Evolutionary conservation across 2,797 vertebrate species (phyloP).

Genomic region (Orientallactaga sibirica): DNA sequence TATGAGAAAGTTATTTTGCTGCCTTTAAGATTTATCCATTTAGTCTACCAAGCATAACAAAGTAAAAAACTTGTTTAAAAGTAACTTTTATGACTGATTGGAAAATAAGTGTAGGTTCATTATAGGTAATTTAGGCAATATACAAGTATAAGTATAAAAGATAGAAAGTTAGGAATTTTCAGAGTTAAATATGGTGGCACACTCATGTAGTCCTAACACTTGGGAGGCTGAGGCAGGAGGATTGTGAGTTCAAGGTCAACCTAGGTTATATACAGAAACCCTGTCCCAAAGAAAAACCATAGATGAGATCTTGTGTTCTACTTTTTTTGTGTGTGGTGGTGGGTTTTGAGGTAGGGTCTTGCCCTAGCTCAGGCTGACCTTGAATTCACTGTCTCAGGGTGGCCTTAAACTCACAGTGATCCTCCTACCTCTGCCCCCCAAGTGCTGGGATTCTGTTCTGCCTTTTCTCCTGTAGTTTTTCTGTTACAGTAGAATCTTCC

Average conservation of each 20-base stretch:
- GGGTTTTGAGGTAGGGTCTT: too few relatives aligned
- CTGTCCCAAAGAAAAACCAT: too few relatives aligned
- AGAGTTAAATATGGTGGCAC: too few relatives aligned
- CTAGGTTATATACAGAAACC: not conserved
- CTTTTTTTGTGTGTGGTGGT: not conserved
- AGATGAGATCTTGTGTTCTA: too few relatives aligned
- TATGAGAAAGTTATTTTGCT: not conserved
- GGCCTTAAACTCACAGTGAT: too few relatives aligned
- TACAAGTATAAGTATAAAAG: constrained; percentile 33
- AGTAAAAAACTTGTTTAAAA: not conserved
- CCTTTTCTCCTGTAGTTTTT: constrained; percentile 44
- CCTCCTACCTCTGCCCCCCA: too few relatives aligned
- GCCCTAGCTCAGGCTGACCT: too few relatives aligned
- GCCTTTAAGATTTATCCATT: constrained; percentile 1
- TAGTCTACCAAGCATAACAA: constrained; percentile 2
- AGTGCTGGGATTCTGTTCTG: not conserved
- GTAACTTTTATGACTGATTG: not conserved
- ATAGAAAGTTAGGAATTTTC: not conserved
- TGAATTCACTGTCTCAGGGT: too few relatives aligned
- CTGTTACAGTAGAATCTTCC: constrained; percentile 27
- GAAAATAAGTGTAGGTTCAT: constrained; percentile 36
- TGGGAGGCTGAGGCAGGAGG: not conserved
- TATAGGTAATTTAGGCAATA: constrained; percentile 30
- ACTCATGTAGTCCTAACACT: not conserved
- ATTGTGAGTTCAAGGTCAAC: not conserved